A percentile compares a stretch with the other conserved stretches of the same genome.
Evolutionary conservation across 2,113 vertebrate species (phyloP).

Genomic region (Polypterus bichir): DNA sequence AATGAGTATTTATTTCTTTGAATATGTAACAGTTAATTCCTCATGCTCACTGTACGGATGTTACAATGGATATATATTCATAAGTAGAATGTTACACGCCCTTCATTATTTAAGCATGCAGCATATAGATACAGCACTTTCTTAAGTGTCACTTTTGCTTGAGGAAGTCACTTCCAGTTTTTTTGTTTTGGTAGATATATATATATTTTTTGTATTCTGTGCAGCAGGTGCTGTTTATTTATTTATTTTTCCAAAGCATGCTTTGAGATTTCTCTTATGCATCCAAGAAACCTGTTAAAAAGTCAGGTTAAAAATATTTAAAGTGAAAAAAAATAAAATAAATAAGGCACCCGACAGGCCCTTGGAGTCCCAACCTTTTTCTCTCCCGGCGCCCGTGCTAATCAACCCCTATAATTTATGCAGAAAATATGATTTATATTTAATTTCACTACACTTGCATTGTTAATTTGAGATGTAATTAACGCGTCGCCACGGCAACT

Average conservation of each 20-base stretch:
- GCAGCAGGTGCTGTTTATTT: neutral
- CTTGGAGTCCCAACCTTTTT: conserved; percentile 96
- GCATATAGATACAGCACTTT: no score
- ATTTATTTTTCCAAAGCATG: neutral
- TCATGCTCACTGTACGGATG: neutral
- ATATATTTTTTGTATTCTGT: no score
- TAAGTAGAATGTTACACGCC: no score
- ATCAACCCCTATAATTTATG: conserved; percentile 99
- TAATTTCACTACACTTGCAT: conserved; percentile 99
- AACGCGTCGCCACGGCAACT: conserved; percentile 99
- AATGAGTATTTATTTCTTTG: neutral
- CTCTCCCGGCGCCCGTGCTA: conserved; percentile 98
- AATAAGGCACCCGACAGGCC: conserved; percentile 69
- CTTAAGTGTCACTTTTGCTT: no score
- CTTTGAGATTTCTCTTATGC: conserved; percentile 13
- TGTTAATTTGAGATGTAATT: conserved; percentile 99
- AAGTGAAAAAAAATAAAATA: conserved; percentile 29
- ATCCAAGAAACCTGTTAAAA: conserved; percentile 23
- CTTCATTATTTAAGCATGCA: no score
- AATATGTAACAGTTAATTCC: neutral
- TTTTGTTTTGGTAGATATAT: no score
- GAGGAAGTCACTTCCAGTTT: no score
- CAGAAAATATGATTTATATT: conserved; percentile 99
- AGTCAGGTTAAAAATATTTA: conserved; percentile 17
- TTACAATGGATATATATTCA: no score